phyloP scores from a whole-genome alignment of 2,888 invertebrate genomes.

The Drosophila acutilabella region DNA sequence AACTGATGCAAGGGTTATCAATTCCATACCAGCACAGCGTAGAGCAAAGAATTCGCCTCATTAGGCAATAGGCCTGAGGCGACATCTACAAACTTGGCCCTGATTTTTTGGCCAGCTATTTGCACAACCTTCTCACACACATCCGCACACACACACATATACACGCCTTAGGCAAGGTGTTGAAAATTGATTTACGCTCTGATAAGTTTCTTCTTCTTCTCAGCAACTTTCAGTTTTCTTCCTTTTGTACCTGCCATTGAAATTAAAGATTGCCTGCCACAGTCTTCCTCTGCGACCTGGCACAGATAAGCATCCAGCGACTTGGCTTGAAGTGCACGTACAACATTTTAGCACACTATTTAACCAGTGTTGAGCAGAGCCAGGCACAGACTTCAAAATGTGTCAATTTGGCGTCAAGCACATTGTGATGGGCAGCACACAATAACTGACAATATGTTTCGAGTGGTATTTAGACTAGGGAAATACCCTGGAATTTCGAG shows the following conservation, averaged over 20 bases:
- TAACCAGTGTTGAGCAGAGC: conserved; percentile 46
- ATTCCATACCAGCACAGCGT: conserved; percentile 5
- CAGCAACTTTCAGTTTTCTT: conserved; percentile 20
- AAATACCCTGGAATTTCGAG: conserved; percentile 21
- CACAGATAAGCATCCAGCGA: conserved; percentile 29
- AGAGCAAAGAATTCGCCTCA: conserved; percentile 30
- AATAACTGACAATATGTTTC: background rate
- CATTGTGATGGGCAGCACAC: conserved; percentile 42
- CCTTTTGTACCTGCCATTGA: conserved; percentile 47
- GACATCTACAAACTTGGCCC: conserved; percentile 20
- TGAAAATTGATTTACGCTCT: conserved; percentile 67
- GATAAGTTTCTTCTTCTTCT: conserved; percentile 54
- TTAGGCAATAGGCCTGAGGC: conserved; percentile 30
- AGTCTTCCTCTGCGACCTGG: conserved; percentile 1
- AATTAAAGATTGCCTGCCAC: conserved; percentile 57
- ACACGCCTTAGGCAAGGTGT: conserved; percentile 46
- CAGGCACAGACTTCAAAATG: conserved; percentile 55
- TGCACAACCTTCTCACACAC: conserved; percentile 37
- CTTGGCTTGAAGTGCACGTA: conserved; percentile 44
- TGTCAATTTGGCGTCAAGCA: conserved; percentile 71
- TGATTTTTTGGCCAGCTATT: conserved; percentile 38
- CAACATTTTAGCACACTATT: conserved; percentile 74
- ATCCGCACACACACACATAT: conserved; percentile 26
- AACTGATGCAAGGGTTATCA: conserved; percentile 38
- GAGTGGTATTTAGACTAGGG: background rate